Conservation (phyloP, 2,888 invertebrate species). For the Campaea margaritaria region DNA sequence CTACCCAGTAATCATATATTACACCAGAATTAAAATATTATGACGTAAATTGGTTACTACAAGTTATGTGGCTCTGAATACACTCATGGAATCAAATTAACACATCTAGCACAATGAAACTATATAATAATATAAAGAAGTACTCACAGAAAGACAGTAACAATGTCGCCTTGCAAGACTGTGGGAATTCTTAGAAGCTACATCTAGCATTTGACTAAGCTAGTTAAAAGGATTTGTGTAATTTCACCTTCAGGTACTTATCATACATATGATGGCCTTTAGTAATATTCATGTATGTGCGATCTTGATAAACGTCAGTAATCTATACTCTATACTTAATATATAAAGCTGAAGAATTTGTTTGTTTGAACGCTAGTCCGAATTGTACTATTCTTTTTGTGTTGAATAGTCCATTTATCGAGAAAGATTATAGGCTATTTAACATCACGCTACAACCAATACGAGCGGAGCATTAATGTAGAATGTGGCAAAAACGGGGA, state of each 20-base stretch:
- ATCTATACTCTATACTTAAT: too few species aligned
- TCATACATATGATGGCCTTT: conserved; percentile 35
- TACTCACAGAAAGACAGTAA: conserved; percentile 22
- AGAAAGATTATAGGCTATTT: too few species aligned
- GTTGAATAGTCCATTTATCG: too few species aligned
- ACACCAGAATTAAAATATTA: conserved; percentile 13
- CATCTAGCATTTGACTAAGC: conserved; percentile 34
- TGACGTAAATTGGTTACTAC: conserved; percentile 29
- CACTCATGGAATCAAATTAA: conserved; percentile 32
- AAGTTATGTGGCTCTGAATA: conserved; percentile 39
- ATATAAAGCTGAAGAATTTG: too few species aligned
- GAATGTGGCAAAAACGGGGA: too few species aligned
- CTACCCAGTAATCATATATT: conserved; percentile 6
- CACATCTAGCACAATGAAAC: conserved; percentile 38
- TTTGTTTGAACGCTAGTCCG: too few species aligned
- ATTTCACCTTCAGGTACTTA: conserved; percentile 31
- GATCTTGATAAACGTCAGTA: neutral
- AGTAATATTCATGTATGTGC: neutral
- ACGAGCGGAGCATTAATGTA: too few species aligned
- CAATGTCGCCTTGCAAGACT: conserved; percentile 38
- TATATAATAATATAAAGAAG: conserved; percentile 34
- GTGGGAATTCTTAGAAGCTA: conserved; percentile 36
- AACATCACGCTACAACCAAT: too few species aligned
- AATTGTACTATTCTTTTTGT: too few species aligned
- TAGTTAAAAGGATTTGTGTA: conserved; percentile 32